Percentiles rank a stretch among this genome's conserved stretches.
These are phyloP conservation scores for Centroberyx gerrardi DNA, from an alignment of 2,797 vertebrate genomes.

Conservation along the genomic window DNA sequence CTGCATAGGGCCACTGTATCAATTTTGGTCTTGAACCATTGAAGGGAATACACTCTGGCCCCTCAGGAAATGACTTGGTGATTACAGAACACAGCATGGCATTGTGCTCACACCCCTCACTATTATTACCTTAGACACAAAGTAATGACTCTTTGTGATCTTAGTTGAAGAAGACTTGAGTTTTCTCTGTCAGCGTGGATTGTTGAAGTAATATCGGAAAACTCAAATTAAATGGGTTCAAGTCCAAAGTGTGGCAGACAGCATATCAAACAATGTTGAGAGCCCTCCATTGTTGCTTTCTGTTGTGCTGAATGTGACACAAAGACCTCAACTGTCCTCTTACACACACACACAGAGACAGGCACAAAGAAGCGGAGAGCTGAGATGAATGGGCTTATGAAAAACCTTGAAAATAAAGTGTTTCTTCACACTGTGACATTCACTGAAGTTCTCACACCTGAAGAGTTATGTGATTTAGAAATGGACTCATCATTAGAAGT, in stretches of 20 bases:
- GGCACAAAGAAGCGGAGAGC: background rate
- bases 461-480: background rate
- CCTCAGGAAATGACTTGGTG: slow-evolving; percentile 24
- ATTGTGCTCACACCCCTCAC: slow-evolving; percentile 53
- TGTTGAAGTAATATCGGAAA: background rate
- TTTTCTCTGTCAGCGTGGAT: background rate
- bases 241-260: background rate
- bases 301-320: background rate
- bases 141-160: background rate
- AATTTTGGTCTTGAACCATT: background rate
- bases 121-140: slow-evolving; percentile 17
- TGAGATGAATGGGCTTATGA: background rate
- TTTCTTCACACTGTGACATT: background rate
- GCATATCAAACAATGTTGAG: background rate
- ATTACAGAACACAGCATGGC: slow-evolving; percentile 19
- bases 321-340: background rate
- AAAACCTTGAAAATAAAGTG: background rate
- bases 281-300: slow-evolving; percentile 3
- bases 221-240: background rate
- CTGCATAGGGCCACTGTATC: background rate
- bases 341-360: slow-evolving; percentile 6
- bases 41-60: slow-evolving; percentile 21
- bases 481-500: background rate
- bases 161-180: background rate
- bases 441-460: background rate